These are phyloP conservation scores for Zosterops pallidus DNA, from an alignment of 2,113 vertebrate species.

Conservation along the genomic window DNA sequence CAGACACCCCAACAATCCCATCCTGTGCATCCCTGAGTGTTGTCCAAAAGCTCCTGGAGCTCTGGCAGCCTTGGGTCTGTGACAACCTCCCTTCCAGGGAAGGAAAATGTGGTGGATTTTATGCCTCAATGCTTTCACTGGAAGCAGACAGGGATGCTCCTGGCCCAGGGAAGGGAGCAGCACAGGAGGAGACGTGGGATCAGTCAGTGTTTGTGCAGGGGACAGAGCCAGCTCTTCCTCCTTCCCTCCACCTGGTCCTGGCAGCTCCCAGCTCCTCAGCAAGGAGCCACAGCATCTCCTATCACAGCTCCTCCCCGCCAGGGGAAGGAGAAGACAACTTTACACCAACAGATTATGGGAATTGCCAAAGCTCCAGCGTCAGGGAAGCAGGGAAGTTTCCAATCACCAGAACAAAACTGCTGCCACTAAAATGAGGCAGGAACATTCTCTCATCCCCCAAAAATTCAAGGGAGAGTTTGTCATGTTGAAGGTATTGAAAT, in stretches of 20 bases:
- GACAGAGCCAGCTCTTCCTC: not conserved
- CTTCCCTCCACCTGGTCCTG: not conserved
- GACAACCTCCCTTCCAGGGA: not conserved
- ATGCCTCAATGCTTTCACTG: not conserved
- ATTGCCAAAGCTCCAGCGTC: not conserved
- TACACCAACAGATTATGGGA: not conserved
- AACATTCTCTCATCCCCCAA: not conserved
- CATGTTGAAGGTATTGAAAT: not conserved
- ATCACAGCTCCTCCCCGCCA: not conserved
- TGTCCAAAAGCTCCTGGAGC: not conserved
- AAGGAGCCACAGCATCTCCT: not conserved
- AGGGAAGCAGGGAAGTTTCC: not conserved
- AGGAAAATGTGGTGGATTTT: not conserved
- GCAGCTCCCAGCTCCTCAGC: not conserved
- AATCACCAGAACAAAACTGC: not conserved
- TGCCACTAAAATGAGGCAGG: not conserved
- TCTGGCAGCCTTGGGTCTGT: not conserved
- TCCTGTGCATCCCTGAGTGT: not conserved
- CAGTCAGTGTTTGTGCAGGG: fast-evolving
- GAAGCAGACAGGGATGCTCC: not conserved
- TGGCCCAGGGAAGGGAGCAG: not conserved
- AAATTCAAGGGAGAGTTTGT: not conserved
- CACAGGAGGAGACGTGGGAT: fast-evolving
- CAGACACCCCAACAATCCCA: not conserved
- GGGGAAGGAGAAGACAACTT: not conserved